Base-by-base conservation (phyloP, 2,113 vertebrate genomes). In the Mystacornis crossleyi region DNA sequence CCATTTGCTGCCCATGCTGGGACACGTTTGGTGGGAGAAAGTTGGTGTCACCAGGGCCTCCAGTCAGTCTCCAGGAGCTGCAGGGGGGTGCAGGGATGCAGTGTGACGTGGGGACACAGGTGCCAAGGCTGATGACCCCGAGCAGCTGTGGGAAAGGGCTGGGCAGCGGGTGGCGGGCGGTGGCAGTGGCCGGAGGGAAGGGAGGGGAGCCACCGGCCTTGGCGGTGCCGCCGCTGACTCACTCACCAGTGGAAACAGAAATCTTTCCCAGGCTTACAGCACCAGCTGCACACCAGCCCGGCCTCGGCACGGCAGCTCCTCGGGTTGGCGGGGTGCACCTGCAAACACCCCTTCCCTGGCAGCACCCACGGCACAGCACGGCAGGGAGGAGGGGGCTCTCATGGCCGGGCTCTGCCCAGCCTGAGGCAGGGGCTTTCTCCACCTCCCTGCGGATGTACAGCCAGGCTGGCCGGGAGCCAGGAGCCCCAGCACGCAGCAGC, bases 371-470 rank as follows among this genome's bases (percentile, higher is more conserved):
- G 79, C 50, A 36, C 12, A 2, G 77, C 21, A 6, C 0, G 1
- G 38, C 21, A n/a, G 17, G 15, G 33, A 29, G 58, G 57, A 34
- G 20, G 29, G 24, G 8, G 57, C n/a, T 36, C 8, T 20, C 34
- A 0, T 0, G 23, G 64, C 67, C 0, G 0, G n/a, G 78, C 45
- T 69, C 50, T 18, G 60, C 95, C 40, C 20, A 2, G 14, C 28
- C 25, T 8, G 1, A 0, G 5, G 0, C 53, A 5, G 53, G 21
- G 6, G 14, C 51, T 55, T 18, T 28, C 75, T 67, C 34, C 90
- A 4, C 10, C 18, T 3, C 40, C 18, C 48, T 1, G 5, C 0
- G 1, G 81, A 5, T 1, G 9, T 1, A 0, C 36, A 23, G 64
- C 50, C 45, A 0, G 65, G 64, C 78, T 45, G 78, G 90, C 72